phyloP scores from a whole-genome alignment of 2,888 invertebrate genomes.

The Melinaea menophilus region DNA sequence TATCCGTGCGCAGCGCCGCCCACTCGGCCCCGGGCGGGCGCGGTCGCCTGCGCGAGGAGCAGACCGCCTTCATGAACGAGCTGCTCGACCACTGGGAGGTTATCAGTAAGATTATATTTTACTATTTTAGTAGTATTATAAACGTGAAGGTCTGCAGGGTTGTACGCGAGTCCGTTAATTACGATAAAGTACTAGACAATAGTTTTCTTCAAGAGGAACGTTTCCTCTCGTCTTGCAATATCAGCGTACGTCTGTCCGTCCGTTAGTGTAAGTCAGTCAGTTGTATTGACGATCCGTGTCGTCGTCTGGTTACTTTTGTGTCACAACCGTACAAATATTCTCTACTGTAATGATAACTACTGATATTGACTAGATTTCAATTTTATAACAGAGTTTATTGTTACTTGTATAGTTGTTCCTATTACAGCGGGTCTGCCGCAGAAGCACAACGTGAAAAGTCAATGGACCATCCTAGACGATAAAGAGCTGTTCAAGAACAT shows the following conservation, averaged over 20 bases:
- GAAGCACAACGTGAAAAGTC: conserved; percentile 59
- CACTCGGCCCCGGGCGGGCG: conserved; percentile 12
- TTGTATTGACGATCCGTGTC: too few species aligned
- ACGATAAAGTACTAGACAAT: too few species aligned
- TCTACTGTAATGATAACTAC: too few species aligned
- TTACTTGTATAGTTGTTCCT: background rate
- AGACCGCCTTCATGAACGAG: conserved; percentile 64
- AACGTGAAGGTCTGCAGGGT: background rate
- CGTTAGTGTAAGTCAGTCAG: too few species aligned
- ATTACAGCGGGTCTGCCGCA: conserved; percentile 50
- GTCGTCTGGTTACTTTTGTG: too few species aligned
- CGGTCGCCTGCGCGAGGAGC: conserved; percentile 52
- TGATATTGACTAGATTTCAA: too few species aligned
- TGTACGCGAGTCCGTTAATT: too few species aligned
- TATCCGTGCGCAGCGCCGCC: too few species aligned
- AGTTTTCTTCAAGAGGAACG: too few species aligned
- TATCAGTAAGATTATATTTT: conserved; percentile 55
- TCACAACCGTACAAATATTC: too few species aligned
- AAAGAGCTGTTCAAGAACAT: conserved; percentile 38
- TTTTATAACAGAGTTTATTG: background rate
- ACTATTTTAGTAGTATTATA: background rate
- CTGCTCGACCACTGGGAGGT: conserved; percentile 68
- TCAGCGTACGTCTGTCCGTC: too few species aligned
- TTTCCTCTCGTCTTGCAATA: too few species aligned
- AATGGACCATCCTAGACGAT: conserved; percentile 60